Percentiles rank a stretch among this genome's conserved stretches.
Evolutionary conservation across 2,797 vertebrate genomes (phyloP).

Genomic region (Oreonectes daqikongensis): DNA sequence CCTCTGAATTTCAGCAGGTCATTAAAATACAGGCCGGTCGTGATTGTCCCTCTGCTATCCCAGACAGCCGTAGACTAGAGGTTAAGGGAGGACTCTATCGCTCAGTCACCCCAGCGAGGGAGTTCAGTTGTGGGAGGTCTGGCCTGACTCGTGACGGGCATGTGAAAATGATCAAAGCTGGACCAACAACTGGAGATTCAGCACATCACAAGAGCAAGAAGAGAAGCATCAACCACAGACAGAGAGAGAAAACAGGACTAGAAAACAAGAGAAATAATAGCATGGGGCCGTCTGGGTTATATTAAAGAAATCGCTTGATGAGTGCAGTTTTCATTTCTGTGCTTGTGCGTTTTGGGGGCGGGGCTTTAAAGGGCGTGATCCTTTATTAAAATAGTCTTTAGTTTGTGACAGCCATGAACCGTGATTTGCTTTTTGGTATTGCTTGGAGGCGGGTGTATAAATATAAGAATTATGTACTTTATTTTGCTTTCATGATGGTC

Average conservation of each 20-base stretch:
- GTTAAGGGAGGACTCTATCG: conserved; percentile 19
- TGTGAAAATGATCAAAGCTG: conserved; percentile 37
- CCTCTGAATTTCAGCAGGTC: conserved; percentile 25
- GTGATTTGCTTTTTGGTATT: too few species aligned
- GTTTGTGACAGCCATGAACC: too few species aligned
- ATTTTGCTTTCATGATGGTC: too few species aligned
- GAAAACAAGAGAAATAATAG: conserved; percentile 10
- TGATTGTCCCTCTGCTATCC: conserved; percentile 22
- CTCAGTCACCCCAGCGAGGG: conserved; percentile 15
- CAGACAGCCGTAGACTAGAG: not conserved
- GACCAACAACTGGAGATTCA: conserved; percentile 48
- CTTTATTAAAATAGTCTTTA: too few species aligned
- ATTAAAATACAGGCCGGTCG: conserved; percentile 5
- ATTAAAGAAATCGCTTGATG: not conserved
- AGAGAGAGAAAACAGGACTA: conserved; percentile 13
- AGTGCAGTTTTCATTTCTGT: too few species aligned
- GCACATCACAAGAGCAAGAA: conserved; percentile 37
- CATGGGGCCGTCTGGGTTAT: not conserved
- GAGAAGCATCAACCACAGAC: conserved; percentile 7
- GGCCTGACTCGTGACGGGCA: conserved; percentile 45
- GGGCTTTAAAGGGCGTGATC: too few species aligned
- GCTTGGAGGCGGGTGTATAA: too few species aligned
- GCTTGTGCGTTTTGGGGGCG: too few species aligned
- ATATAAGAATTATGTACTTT: too few species aligned
- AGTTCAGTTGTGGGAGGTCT: conserved; percentile 63